A percentile compares a stretch with the other conserved stretches of the same genome.
Conservation (phyloP, 2,797 vertebrate genomes). For the Phaenicophaeus curvirostris region DNA sequence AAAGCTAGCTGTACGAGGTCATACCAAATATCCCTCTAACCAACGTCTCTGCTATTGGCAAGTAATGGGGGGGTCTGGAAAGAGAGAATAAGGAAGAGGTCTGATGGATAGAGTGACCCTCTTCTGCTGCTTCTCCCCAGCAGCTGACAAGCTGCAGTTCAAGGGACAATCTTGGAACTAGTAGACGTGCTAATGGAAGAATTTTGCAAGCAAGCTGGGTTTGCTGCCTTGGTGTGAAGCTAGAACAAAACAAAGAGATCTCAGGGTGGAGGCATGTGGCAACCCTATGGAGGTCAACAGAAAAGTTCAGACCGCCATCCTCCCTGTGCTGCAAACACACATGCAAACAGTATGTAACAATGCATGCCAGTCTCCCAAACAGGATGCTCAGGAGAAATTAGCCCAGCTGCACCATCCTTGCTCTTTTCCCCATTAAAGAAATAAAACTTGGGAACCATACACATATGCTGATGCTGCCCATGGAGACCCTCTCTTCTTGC, state of each 20-base stretch:
- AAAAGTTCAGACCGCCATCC: not conserved
- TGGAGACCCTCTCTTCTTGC: not conserved
- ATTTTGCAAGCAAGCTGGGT: not conserved
- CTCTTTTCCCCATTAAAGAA: not conserved
- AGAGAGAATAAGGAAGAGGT: not conserved
- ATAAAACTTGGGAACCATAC: not conserved
- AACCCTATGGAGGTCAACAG: not conserved
- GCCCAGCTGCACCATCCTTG: not conserved
- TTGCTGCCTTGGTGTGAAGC: not conserved
- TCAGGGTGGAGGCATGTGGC: not conserved
- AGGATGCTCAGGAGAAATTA: not conserved
- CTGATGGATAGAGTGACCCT: not conserved
- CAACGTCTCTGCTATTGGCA: not conserved
- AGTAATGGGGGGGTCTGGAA: not conserved
- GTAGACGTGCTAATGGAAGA: not conserved
- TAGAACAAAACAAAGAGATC: not conserved
- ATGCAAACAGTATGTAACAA: not conserved
- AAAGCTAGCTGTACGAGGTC: not conserved
- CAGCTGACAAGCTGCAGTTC: not conserved
- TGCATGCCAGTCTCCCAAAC: not conserved
- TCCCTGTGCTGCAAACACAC: not conserved
- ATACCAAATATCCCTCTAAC: not conserved
- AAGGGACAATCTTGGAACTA: not conserved
- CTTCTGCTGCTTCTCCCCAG: not conserved
- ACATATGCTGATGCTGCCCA: not conserved